Base-by-base conservation (phyloP, 2,888 invertebrate species). In the Chaitophorus viminalis region DNA sequence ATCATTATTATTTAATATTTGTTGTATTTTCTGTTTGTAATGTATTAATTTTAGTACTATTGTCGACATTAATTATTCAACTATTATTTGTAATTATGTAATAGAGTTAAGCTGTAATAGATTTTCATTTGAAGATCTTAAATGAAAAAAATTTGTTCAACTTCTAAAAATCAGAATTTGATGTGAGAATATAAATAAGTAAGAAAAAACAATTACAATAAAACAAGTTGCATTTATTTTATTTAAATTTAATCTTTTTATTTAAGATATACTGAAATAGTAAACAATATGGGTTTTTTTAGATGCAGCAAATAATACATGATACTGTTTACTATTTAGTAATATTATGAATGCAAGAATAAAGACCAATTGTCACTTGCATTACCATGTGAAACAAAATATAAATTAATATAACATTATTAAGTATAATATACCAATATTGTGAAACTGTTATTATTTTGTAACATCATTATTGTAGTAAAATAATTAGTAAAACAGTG, bases 301-400 rank as follows among this genome's bases (percentile, higher is more conserved):
- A 83, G 54, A 18, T 31, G 29, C 18, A 31, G n/a, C 36, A n/a
- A 68, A 52, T 31, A 77, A 68, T 31, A n/a, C 60, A 25, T 29
- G 46, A 85, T 75, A 68, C 52, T n/a, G 36, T 85, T 83, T 76
- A 76, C 84, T 84, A 84, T 76, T 76, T 31, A 39, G 65, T 84
- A 65, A 46, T 65, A 65, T 76, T 68, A 76, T 65, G 68, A 85
- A 85, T 77, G 33, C 17, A 77, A n/a, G 46, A 52, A 21, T 52
- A 29, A 74, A 77, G 31, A 77, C 46, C 25, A 68, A 77, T 77
- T 84, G 31, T 84, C 65, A 85, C 33, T 85, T 77, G 46, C 29
- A 65, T 84, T 68, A 31, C 39, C 65, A 52, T 77, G 52, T 77
- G 68, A 85, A 85, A 77, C 65, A 77, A 25, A 68, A 76, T 84